Conservation (phyloP, 2,113 vertebrate genomes). For the Galemys pyrenaicus region DNA sequence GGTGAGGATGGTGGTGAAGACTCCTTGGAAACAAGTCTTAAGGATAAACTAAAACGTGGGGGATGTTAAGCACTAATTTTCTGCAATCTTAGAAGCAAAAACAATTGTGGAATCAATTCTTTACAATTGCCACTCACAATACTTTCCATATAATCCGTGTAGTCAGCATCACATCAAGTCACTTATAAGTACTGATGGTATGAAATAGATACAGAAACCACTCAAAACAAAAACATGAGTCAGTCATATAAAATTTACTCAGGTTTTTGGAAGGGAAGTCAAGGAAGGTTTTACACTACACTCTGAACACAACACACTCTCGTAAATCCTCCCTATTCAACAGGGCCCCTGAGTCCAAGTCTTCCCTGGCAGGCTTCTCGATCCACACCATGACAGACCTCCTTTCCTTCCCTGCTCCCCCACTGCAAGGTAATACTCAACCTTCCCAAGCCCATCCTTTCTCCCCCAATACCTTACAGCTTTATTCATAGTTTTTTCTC, state of each 20-base stretch:
- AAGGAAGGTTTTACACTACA: neutral
- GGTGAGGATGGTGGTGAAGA: neutral
- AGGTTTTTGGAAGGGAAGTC: neutral
- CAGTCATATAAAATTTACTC: neutral
- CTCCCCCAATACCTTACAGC: neutral
- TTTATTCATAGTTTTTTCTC: neutral
- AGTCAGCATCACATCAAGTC: neutral
- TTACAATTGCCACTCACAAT: neutral
- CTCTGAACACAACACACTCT: neutral
- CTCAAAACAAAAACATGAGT: neutral
- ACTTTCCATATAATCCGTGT: neutral
- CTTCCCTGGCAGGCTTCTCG: neutral
- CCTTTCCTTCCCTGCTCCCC: neutral
- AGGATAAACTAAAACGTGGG: neutral
- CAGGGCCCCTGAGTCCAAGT: neutral
- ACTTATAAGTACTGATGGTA: neutral
- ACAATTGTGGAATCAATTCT: neutral
- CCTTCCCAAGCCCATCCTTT: neutral
- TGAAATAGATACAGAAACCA: neutral
- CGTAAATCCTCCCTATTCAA: neutral
- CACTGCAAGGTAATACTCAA: neutral
- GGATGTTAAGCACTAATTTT: neutral
- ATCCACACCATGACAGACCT: neutral
- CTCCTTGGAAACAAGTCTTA: neutral
- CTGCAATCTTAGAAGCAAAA: slow-evolving; percentile 21